Base-by-base conservation (phyloP, 2,888 invertebrate species). In the Athetis lepigone region DNA sequence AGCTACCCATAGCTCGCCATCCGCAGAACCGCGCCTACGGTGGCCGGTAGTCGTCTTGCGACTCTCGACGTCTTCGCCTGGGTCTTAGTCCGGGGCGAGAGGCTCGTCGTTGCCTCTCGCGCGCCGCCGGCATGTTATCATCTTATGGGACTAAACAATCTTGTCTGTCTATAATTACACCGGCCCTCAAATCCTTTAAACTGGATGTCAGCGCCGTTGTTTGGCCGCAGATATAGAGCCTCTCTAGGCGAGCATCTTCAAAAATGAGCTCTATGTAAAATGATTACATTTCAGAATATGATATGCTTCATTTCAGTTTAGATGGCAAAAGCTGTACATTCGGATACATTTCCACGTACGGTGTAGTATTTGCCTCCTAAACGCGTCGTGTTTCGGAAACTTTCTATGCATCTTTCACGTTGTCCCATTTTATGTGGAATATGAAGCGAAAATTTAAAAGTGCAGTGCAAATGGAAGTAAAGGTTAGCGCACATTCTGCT, bases 391-490 rank as follows among this genome's bases (percentile, higher is more conserved):
- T 68, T 77, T 63, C 55, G 65, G 63, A 70, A 78, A 66, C 47
- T 59, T 65, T 66, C 52, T 55, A 50, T 72, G 56, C 40, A 78
- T 70, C 68, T 73, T 66, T 68, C 59, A 71, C 50, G 59, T 55
- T 65, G 63, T 72, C 58, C 50, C 56, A 66, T 68, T 70, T 70
- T 66, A 63, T 75, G 61, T 63, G 59, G 75, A 75, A 67, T 75
- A 71, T 70, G 71, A 68, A 66, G 61, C 52, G 62, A 64, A 74
- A 63, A 77, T 70, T 67, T 72, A 68, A 77, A 81, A 75, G 66
- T 74, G 66, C 71, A 74, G 70, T 75, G 79, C 78, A 82, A 85
- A 86, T 80, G 78, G 73, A 70, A 79, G 70, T 82, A 84, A 84
- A 84, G 84, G 77, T 71, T 72, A 55, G 72, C 76, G 77, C 77